Conservation (phyloP, 2,797 vertebrate species). For the Pangasius sanitwongsei region DNA sequence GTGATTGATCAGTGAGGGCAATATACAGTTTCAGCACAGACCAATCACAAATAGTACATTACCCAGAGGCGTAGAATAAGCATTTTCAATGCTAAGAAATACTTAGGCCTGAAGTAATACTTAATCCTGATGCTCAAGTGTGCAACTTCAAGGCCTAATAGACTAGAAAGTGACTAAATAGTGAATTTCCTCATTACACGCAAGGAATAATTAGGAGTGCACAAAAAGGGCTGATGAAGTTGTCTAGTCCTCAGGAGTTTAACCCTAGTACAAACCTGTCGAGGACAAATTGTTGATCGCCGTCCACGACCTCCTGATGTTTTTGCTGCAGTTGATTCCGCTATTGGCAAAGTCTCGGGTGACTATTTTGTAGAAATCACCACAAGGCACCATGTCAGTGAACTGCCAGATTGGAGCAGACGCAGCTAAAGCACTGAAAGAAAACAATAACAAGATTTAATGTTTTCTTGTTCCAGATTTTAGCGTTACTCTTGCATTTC, state of each 20-base stretch:
- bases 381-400: conserved; percentile 85
- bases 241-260: neutral
- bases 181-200: neutral
- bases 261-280: conserved; percentile 72
- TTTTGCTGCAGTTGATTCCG: conserved; percentile 81
- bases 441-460: neutral
- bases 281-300: conserved; percentile 81
- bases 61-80: neutral
- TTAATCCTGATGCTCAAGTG: neutral
- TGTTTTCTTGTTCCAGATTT: neutral
- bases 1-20: conserved; percentile 32
- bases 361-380: conserved; percentile 83
- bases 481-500: neutral
- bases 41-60: neutral
- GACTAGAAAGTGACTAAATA: neutral
- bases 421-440: conserved; percentile 87
- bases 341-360: conserved; percentile 85
- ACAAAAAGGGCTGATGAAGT: neutral
- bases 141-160: neutral
- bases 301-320: conserved; percentile 86
- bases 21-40: neutral
- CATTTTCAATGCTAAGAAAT: neutral
- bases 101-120: neutral
- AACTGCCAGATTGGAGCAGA: conserved; percentile 98
- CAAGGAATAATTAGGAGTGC: too few species aligned